A percentile compares a stretch with the other conserved stretches of the same genome.
Conservation (phyloP, 2,113 vertebrate genomes). For the Seriola aureovittata region DNA sequence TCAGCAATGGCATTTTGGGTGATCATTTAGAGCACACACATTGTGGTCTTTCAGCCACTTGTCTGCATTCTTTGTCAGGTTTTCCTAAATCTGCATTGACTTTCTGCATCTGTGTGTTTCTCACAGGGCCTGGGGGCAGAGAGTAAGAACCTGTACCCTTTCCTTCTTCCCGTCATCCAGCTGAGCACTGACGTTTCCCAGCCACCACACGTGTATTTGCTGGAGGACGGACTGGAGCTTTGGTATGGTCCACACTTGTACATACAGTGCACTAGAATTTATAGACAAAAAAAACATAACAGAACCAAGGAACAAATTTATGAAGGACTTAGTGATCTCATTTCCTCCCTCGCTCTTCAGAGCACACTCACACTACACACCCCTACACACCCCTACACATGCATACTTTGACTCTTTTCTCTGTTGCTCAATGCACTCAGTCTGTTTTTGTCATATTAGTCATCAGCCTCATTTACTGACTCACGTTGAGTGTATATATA, state of each 20-base stretch:
- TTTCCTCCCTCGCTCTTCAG: conserved; percentile 19
- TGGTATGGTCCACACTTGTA: conserved; percentile 86
- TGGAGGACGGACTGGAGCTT: conserved; percentile 97
- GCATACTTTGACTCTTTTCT: conserved; percentile 5
- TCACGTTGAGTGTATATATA: background rate
- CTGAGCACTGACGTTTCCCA: conserved; percentile 97
- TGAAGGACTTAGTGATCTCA: conserved; percentile 31
- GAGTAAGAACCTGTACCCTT: conserved; percentile 96
- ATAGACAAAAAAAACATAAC: background rate
- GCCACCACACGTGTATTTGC: conserved; percentile 97
- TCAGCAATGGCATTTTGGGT: no score
- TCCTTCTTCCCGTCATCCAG: conserved; percentile 97
- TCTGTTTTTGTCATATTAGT: conserved; percentile 24
- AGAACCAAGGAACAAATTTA: conserved; percentile 3
- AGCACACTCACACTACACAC: background rate
- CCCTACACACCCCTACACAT: conserved; percentile 12
- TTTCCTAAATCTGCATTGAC: conserved; percentile 45
- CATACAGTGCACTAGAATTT: conserved; percentile 7
- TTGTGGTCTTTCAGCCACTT: no score
- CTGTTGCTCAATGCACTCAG: background rate
- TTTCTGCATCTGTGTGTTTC: conserved; percentile 46
- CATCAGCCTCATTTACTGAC: conserved; percentile 14
- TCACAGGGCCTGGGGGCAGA: conserved; percentile 94
- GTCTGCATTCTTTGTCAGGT: conserved; percentile 29
- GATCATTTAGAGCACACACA: no score